Base-by-base conservation (phyloP, 2,113 vertebrate species). In the Myanophis thanlyinensis region DNA sequence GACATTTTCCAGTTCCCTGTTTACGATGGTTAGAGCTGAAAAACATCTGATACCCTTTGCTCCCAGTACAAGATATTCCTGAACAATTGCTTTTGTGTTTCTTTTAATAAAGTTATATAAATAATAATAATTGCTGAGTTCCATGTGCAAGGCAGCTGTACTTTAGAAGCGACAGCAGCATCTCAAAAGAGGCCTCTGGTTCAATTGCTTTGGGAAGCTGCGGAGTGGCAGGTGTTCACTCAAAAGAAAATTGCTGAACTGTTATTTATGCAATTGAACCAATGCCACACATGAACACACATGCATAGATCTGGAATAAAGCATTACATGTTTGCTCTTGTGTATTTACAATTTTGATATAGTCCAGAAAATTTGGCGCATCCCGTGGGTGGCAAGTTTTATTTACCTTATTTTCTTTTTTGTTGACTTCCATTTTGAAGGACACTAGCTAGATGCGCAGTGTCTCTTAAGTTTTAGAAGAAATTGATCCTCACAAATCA, bases 201-300 rank as follows among this genome's bases (percentile, higher is more conserved):
- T 0, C 85, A 40, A 46, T 87, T 90, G 67, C 67, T 92, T 80
- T 6, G 91, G 95, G 91, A 56, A 87, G 94, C 90, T 93, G 85
- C 53, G 25, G 49, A 52, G 12, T 62, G 90, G 90, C 92, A 3
- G 22, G 46, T 92, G 51, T 53, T 52, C 67, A 0, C 1, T 92
- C 11, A 3, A 47, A 91, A 92, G 90, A 9, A 89, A 85, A 40
- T 25, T 40, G 56, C 51, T 93, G 13, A 40, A 23, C 62, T 94
- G 44, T 93, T 95, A 93, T 92, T 95, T 95, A 91, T 91, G 47
- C 90, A 93, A 89, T 44, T 88, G 91, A 94, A 95, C 59, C 30
- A n/a, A 94, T 92, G 5, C 18, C 54, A 86, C 44, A 44, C 13
- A 35, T 88, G 5, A 35, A 23, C 35, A 22, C 1, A 30, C 25